Base-by-base conservation (phyloP, 2,113 vertebrate species). In the Brachirus orientalis region DNA sequence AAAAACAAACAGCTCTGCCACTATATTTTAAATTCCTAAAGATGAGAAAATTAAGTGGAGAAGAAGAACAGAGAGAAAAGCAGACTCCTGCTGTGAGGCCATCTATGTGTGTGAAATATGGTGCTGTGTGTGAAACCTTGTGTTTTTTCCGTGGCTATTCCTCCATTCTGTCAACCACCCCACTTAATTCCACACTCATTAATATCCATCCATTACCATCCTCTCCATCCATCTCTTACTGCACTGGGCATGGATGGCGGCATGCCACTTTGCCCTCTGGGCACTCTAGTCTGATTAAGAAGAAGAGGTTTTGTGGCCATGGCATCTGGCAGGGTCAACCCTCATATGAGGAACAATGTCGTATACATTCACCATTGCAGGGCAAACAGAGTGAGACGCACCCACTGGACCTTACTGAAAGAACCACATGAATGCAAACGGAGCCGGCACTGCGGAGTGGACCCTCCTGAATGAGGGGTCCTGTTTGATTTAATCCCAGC, bases 211-310 rank as follows among this genome's bases (percentile, higher is more conserved):
- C 36, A 33, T 40, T 16, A 41, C 59, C 64, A 43, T 55, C 50
- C 51, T 16, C 35, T 62, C 18, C 10, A 1, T 58, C 45, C 59
- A 69, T 45, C 46, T 63, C 55, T 53, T 17, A 13, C 54, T 76
- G 35, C 41, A 48, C 20, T 58, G 79, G 73, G 75, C 72, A 69
- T 76, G 86, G 70, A 86, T 93, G 93, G 90, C 92, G 50, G 75
- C 38, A 69, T 91, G 93, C 93, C 93, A 90, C 90, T 87, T 71
- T 89, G 82, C 80, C 90, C 87, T 87, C 87, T 82, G 88, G 79
- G 89, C 77, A 76, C 89, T 90, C 77, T 89, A 88, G 68, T 90
- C 84, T 77, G 82, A 92, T 90, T 91, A 90, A 89, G 80, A 82
- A 90, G 92, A 91, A 57, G 80, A 90, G 80, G 86, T 87, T 90